A percentile compares a stretch with the other conserved stretches of the same genome.
phyloP scores from a whole-genome alignment of 2,888 invertebrate genomes.

The Nephrotoma appendiculata region DNA sequence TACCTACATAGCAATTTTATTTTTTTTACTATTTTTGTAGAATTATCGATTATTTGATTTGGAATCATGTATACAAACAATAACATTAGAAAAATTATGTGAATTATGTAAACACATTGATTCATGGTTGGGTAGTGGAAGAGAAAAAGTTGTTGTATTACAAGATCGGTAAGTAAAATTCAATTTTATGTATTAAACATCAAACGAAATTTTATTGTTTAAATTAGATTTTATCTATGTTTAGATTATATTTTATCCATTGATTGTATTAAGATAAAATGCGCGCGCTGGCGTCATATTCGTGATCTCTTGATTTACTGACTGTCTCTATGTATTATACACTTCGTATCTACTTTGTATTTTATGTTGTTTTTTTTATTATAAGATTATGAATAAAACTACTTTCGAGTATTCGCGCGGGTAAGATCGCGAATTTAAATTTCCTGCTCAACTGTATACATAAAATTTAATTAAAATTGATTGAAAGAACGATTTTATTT shows the following conservation, averaged over 20 bases:
- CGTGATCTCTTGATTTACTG: not conserved
- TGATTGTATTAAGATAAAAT: not conserved
- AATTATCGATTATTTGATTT: constrained; percentile 21
- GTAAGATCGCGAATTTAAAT: not conserved
- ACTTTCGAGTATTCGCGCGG: not conserved
- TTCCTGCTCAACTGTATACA: not conserved
- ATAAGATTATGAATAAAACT: not conserved
- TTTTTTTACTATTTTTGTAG: constrained; percentile 10
- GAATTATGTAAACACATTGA: constrained; percentile 88
- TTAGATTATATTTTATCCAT: not conserved
- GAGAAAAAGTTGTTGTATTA: constrained; percentile 73
- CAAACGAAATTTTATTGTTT: not conserved
- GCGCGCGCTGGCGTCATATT: not conserved
- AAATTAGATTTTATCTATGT: not conserved
- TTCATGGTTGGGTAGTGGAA: constrained; percentile 73
- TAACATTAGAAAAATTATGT: constrained; percentile 73
- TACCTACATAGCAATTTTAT: not conserved
- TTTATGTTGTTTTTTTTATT: not conserved
- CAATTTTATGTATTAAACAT: not conserved
- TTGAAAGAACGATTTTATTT: not conserved
- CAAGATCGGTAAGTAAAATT: constrained; percentile 56
- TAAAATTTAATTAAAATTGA: not conserved
- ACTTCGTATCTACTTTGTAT: not conserved
- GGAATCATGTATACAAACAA: constrained; percentile 19
- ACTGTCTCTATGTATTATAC: not conserved